phyloP scores from a whole-genome alignment of 2,113 vertebrate species.

The Salvelinus alpinus region DNA sequence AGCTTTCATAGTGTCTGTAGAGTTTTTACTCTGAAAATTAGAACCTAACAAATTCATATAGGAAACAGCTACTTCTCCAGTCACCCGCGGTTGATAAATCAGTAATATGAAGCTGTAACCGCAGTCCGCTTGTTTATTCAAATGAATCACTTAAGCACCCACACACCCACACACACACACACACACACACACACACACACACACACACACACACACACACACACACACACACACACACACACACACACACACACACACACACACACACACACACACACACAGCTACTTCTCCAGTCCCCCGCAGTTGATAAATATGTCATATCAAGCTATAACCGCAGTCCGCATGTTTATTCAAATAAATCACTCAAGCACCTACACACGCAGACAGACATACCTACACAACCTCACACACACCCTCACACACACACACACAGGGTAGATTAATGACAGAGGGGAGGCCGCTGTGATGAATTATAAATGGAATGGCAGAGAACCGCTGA shows the following conservation, averaged over 20 bases:
- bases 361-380: background rate
- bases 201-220: too few relatives aligned
- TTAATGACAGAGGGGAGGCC: conserved; percentile 18
- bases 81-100: too few relatives aligned
- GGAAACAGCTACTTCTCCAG: background rate
- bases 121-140: too few relatives aligned
- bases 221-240: too few relatives aligned
- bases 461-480: conserved; percentile 24
- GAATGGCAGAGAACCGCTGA: conserved; percentile 8
- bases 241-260: too few relatives aligned
- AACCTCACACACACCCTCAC: background rate
- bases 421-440: conserved; percentile 2
- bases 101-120: too few relatives aligned
- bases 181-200: too few relatives aligned
- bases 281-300: background rate
- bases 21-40: too few relatives aligned
- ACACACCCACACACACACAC: too few relatives aligned
- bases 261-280: too few relatives aligned
- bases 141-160: too few relatives aligned
- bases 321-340: conserved; percentile 7
- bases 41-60: background rate
- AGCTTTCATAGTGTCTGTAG: too few relatives aligned
- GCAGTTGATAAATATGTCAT: conserved; percentile 6
- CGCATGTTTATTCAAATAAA: conserved; percentile 4
- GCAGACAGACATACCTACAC: background rate